These are phyloP conservation scores for Mesembrinibis cayennensis DNA, from an alignment of 2,113 vertebrate genomes.

Conservation along the genomic window DNA sequence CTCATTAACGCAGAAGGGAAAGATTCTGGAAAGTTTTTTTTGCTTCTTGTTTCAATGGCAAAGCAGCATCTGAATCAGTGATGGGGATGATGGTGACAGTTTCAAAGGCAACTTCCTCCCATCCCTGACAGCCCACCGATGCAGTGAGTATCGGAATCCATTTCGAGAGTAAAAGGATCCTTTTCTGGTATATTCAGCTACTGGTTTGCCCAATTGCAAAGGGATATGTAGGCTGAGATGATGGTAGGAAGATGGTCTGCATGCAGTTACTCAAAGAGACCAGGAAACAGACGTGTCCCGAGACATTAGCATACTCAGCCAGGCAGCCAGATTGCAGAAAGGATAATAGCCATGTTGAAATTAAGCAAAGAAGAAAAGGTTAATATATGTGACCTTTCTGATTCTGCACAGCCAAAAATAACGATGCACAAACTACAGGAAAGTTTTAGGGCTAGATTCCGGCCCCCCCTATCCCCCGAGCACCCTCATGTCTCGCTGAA, in stretches of 20 bases:
- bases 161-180: neutral
- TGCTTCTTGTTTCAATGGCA: neutral
- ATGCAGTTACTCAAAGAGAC: neutral
- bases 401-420: neutral
- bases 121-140: fast-evolving
- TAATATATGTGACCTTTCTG: neutral
- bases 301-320: neutral
- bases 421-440: neutral
- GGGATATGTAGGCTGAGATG: neutral
- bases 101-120: neutral
- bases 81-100: neutral
- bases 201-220: neutral
- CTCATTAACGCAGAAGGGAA: neutral
- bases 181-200: neutral
- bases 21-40: neutral
- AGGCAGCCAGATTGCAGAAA: neutral
- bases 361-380: conserved; percentile 10
- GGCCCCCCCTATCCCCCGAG: neutral
- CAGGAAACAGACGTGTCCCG: neutral
- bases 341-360: neutral
- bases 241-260: neutral
- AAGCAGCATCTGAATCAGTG: neutral
- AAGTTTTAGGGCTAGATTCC: neutral
- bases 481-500: neutral
- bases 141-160: neutral